Conservation (phyloP, 2,888 invertebrate genomes). For the Ceratothoa steindachneri region DNA sequence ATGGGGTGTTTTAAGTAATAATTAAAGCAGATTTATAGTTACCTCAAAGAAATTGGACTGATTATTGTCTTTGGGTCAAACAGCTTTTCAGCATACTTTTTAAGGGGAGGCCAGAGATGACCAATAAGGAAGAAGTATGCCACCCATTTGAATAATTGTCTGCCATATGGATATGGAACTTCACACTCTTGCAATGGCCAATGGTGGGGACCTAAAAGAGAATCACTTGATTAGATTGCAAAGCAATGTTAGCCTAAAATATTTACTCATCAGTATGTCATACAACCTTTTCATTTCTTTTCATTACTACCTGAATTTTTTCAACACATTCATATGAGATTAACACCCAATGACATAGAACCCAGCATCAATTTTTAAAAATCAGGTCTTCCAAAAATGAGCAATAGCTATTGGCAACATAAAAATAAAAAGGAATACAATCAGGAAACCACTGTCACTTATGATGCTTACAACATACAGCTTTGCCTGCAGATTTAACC, state of each 20-base stretch:
- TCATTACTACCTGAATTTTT: not conserved
- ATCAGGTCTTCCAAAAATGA: no score
- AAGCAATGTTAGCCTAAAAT: no score
- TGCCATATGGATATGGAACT: conserved; percentile 23
- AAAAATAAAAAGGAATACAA: no score
- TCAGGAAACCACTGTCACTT: no score
- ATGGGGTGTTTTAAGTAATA: not conserved
- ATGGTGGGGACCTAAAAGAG: conserved; percentile 23
- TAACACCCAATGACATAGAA: conserved; percentile 1
- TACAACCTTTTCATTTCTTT: no score
- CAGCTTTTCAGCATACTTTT: conserved; percentile 16
- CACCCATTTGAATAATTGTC: conserved; percentile 29
- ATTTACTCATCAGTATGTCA: no score
- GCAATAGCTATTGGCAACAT: no score
- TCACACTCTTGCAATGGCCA: conserved; percentile 30
- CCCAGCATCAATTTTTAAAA: no score
- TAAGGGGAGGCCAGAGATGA: conserved; percentile 18
- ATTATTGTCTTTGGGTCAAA: conserved; percentile 31
- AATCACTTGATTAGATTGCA: no score
- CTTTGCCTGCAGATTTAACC: no score
- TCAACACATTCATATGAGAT: not conserved
- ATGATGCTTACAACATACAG: no score
- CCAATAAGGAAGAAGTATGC: conserved; percentile 32
- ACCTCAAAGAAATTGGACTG: conserved; percentile 35
- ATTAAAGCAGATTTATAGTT: not conserved